Percentiles rank a stretch among this genome's conserved stretches.
phyloP scores from a whole-genome alignment of 2,888 invertebrate species.

The Beris chalybata region DNA sequence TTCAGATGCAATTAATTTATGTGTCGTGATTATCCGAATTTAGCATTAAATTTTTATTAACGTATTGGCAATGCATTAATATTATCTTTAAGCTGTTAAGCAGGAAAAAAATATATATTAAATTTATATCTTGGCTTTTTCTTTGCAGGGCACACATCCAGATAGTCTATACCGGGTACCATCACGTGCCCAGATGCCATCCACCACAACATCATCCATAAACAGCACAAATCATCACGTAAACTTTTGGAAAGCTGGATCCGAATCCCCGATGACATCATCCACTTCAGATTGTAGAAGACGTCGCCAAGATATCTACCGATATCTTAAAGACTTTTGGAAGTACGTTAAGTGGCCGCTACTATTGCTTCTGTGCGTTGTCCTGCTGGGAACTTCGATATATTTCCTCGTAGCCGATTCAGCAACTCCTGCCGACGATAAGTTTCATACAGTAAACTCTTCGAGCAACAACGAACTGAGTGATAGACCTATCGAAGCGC shows the following conservation, averaged over 20 bases:
- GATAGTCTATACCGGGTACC: conserved; percentile 36
- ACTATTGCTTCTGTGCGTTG: conserved; percentile 30
- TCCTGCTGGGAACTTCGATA: conserved; percentile 35
- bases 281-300: conserved; percentile 26
- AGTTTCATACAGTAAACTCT: neutral
- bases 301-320: conserved; percentile 21
- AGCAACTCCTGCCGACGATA: neutral
- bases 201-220: conserved; percentile 34
- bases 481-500: conserved; percentile 6
- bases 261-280: conserved; percentile 37
- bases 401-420: conserved; percentile 39
- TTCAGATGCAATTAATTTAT: neutral
- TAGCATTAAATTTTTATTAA: conserved; percentile 4
- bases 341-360: conserved; percentile 40
- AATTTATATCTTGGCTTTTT: neutral
- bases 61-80: neutral
- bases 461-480: neutral
- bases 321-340: conserved; percentile 35
- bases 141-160: conserved; percentile 36
- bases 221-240: conserved; percentile 33
- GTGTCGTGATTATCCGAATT: neutral
- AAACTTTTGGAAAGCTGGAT: conserved; percentile 40
- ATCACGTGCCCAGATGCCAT: conserved; percentile 29
- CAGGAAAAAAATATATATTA: neutral
- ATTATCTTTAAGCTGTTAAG: neutral